Conservation (phyloP, 37 sponge, comb jelly and placozoan genomes). For the Halichondria panicea region DNA sequence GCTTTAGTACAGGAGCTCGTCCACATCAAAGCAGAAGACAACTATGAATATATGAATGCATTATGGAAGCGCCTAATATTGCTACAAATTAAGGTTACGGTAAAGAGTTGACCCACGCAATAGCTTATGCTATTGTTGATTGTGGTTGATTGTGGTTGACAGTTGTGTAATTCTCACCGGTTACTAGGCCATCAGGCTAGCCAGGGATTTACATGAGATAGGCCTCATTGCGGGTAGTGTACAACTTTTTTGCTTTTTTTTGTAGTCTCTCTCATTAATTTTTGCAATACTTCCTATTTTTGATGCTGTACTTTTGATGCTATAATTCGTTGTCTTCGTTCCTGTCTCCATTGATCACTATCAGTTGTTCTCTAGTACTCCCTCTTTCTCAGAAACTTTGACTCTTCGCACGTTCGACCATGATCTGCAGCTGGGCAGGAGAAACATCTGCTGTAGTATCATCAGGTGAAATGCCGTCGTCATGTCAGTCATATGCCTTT, state of each 20-base stretch:
- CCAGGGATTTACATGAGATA: too few species aligned
- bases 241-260: constrained; percentile 16
- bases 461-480: constrained; percentile 3
- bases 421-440: background rate
- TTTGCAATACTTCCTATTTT: constrained; percentile 19
- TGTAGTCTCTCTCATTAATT: constrained; percentile 17
- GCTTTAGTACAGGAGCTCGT: too few species aligned
- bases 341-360: constrained; percentile 11
- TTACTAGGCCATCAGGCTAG: too few species aligned
- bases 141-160: too few species aligned
- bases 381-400: background rate
- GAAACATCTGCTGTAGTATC: constrained; percentile 1
- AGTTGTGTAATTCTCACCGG: too few species aligned
- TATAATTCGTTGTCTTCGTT: constrained; percentile 23
- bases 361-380: background rate
- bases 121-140: too few species aligned
- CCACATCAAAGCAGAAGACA: too few species aligned
- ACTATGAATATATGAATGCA: too few species aligned
- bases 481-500: constrained; percentile 5
- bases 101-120: too few species aligned
- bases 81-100: too few species aligned
- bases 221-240: constrained; percentile 16
- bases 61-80: too few species aligned
- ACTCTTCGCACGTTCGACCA: background rate
- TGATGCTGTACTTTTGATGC: too few species aligned